phyloP scores from a whole-genome alignment of 1,140 invertebrate species.

The Meloidogyne chitwoodi region DNA sequence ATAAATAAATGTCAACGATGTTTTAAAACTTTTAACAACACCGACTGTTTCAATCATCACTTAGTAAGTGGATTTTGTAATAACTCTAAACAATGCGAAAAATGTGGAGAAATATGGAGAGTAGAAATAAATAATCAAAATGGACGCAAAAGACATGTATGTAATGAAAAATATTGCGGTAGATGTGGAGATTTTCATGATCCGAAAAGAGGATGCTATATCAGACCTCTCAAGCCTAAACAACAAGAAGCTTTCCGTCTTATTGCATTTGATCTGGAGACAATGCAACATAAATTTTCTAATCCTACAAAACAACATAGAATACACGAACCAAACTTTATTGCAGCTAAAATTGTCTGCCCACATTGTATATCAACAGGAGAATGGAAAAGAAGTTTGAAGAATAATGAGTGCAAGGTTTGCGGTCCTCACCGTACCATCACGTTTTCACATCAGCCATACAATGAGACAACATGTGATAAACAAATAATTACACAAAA shows the following conservation, averaged over 20 bases:
- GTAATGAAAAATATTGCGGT: not conserved
- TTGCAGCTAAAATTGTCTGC: not conserved
- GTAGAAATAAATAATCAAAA: not conserved
- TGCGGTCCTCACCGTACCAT: not conserved
- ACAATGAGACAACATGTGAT: not conserved
- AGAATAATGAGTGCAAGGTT: not conserved
- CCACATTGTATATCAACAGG: not conserved
- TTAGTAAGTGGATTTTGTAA: no score
- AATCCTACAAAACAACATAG: not conserved
- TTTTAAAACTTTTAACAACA: no score
- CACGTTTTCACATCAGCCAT: not conserved
- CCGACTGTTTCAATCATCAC: no score
- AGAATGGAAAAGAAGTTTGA: not conserved
- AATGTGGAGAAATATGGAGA: not conserved
- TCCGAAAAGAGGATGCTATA: not conserved
- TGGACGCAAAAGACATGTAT: not conserved
- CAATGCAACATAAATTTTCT: not conserved
- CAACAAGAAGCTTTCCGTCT: not conserved
- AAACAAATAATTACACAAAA: not conserved
- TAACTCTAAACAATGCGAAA: no score
- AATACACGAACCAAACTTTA: not conserved
- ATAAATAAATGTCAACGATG: slow-evolving; percentile 6
- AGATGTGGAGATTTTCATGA: not conserved
- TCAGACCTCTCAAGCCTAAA: not conserved
- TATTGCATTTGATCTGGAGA: not conserved